Evolutionary conservation across 2,888 invertebrate genomes (phyloP).

Genomic region (Sclerodermus sp.): DNA sequence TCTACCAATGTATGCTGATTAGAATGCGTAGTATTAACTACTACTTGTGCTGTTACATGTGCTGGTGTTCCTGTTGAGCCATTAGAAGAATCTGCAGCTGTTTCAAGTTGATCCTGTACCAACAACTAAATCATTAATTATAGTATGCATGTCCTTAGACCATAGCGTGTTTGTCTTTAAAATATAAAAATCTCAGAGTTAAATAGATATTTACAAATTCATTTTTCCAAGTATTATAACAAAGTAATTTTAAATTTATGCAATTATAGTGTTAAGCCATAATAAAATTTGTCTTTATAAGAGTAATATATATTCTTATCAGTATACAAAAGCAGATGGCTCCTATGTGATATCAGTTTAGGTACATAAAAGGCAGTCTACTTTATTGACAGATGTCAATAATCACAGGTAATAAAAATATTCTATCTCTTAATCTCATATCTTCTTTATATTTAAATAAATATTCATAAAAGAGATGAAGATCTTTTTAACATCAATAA

Average conservation of each 20-base stretch:
- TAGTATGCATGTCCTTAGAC: constrained; percentile 34
- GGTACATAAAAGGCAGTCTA: constrained; percentile 15
- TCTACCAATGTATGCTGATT: constrained; percentile 59
- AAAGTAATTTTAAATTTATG: constrained; percentile 12
- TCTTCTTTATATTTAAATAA: no score
- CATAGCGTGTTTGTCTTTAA: constrained; percentile 9
- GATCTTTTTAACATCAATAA: background rate
- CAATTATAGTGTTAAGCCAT: constrained; percentile 3
- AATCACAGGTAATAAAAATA: constrained; percentile 1
- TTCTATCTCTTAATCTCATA: background rate
- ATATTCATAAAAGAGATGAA: background rate
- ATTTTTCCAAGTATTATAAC: constrained; percentile 1
- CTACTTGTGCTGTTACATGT: constrained; percentile 58
- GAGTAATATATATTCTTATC: constrained; percentile 11
- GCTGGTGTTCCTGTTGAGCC: constrained; percentile 60
- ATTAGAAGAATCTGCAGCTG: constrained; percentile 64
- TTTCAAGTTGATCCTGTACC: constrained; percentile 59
- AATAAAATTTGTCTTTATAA: background rate
- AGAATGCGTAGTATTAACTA: constrained; percentile 55
- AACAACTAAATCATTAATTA: constrained; percentile 47
- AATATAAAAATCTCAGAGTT: constrained; percentile 1
- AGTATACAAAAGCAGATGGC: constrained; percentile 31
- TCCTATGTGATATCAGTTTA: constrained; percentile 30
- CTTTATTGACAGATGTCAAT: background rate
- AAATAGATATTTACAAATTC: background rate